These are phyloP conservation scores for Xestia ashworthii DNA, from an alignment of 2,888 invertebrate genomes.

Conservation along the genomic window DNA sequence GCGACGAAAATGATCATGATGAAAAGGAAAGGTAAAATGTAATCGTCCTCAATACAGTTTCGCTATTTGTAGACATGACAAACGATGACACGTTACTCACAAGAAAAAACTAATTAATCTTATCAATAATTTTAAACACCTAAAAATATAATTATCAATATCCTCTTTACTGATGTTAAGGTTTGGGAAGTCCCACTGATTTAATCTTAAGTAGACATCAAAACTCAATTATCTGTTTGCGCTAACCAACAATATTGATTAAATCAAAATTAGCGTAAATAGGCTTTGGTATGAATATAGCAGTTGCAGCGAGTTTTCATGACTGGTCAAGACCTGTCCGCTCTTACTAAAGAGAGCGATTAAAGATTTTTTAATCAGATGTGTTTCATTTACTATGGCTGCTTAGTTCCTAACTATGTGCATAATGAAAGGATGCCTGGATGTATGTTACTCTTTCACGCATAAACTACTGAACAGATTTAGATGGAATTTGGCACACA, in stretches of 20 bases:
- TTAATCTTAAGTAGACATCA: slow-evolving; percentile 27
- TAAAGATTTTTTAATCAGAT: background rate
- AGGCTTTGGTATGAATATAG: background rate
- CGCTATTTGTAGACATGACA: slow-evolving; percentile 6
- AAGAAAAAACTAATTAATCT: slow-evolving; percentile 21
- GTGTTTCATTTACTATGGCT: background rate
- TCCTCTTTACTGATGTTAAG: background rate
- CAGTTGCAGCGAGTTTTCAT: background rate
- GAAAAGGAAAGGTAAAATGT: background rate
- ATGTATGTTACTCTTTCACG: too few relatives aligned
- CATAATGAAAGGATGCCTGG: too few relatives aligned
- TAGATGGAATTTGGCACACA: too few relatives aligned
- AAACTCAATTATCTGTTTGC: slow-evolving; percentile 18
- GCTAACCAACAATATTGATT: background rate
- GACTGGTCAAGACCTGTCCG: background rate
- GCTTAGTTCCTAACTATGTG: background rate
- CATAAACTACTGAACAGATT: too few relatives aligned
- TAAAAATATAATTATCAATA: slow-evolving; percentile 17
- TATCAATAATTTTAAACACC: slow-evolving; percentile 11
- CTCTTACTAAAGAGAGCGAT: too few relatives aligned
- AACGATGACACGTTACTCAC: background rate
- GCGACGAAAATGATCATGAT: too few relatives aligned
- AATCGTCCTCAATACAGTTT: background rate
- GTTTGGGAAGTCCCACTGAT: slow-evolving; percentile 23
- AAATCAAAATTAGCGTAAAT: background rate